A percentile compares a stretch with the other conserved stretches of the same genome.
phyloP scores from a whole-genome alignment of 2,797 vertebrate species.

The Bucorvus abyssinicus region DNA sequence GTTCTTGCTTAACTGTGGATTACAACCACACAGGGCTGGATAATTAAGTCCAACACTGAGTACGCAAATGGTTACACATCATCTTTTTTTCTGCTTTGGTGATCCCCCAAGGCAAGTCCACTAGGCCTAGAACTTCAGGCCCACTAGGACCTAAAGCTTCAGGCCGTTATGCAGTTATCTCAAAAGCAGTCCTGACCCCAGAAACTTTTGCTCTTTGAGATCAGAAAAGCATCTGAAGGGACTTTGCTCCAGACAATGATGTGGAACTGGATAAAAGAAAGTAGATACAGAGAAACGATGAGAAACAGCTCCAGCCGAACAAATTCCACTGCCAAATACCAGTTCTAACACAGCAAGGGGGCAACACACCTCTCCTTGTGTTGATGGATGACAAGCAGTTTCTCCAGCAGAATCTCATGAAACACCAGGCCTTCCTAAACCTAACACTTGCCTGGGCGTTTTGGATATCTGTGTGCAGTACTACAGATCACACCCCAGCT shows the following conservation, averaged over 20 bases:
- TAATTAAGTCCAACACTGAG: not conserved
- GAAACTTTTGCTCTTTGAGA: not conserved
- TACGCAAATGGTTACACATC: not conserved
- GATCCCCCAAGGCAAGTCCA: not conserved
- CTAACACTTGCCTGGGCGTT: not conserved
- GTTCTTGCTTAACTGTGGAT: not conserved
- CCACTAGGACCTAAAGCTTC: too few relatives aligned
- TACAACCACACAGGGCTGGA: not conserved
- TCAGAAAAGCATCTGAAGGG: not conserved
- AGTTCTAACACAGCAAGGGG: not conserved
- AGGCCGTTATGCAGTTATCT: not conserved
- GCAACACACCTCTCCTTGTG: not conserved
- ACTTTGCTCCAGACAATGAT: not conserved
- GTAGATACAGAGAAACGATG: not conserved
- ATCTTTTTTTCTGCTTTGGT: not conserved
- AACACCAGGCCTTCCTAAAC: not conserved
- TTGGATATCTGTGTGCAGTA: not conserved
- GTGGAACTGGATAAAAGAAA: not conserved
- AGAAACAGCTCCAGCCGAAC: not conserved
- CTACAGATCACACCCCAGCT: not conserved
- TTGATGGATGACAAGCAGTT: not conserved
- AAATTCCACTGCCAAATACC: not conserved
- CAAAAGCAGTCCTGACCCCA: not conserved
- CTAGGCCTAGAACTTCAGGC: not conserved
- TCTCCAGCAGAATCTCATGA: not conserved